A percentile compares a stretch with the other conserved stretches of the same genome.
Conservation (phyloP, 1,140 invertebrate species). For the Yoshiicerus persimilis region DNA sequence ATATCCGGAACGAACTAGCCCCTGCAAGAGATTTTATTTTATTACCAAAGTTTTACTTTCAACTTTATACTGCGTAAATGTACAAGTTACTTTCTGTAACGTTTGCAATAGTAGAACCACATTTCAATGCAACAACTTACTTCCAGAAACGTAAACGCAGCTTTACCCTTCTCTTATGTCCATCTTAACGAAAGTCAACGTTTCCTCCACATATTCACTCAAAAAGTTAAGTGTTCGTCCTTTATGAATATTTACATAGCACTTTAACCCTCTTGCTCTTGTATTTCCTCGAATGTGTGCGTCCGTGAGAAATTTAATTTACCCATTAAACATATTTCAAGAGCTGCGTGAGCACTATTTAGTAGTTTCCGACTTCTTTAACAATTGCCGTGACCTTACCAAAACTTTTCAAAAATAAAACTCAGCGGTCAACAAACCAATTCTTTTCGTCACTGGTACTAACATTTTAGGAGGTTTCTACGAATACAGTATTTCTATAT, state of each 20-base stretch:
- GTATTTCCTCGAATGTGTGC: neutral
- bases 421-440: neutral
- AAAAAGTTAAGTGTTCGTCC: neutral
- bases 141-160: neutral
- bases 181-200: neutral
- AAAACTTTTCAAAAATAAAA: neutral
- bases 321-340: neutral
- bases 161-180: neutral
- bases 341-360: neutral
- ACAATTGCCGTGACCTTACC: neutral
- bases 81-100: neutral
- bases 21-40: neutral
- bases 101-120: neutral
- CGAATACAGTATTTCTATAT: too few relatives aligned
- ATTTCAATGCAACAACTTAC: neutral
- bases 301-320: neutral
- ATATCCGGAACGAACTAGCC: slow-evolving; percentile 1
- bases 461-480: too few relatives aligned
- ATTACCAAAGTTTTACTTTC: slow-evolving; percentile 3
- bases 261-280: neutral
- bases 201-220: neutral
- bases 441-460: too few relatives aligned
- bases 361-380: neutral
- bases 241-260: neutral
- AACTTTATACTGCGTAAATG: neutral